Evolutionary conservation across 2,797 vertebrate genomes (phyloP), one percentile per base, ranked within the genome.

Genomic region (Harpagifer antarcticus): DNA sequence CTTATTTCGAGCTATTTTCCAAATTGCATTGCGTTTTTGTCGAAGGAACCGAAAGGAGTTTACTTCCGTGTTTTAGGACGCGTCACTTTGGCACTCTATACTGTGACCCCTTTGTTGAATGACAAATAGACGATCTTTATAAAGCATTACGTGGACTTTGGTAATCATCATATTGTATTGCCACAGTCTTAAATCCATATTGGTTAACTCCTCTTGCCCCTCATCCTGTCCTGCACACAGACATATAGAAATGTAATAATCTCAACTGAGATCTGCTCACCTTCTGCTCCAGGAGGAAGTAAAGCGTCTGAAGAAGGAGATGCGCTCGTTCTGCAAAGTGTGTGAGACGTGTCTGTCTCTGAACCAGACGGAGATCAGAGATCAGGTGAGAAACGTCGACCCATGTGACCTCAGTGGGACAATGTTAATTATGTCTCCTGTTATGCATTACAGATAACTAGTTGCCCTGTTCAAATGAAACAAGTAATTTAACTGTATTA

Each of bases 281-380:
- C 14, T 5, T 47, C 60, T 57, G 48, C 68, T 53, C 49, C 85
- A 97, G 97, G 86, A 57, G 5, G 91, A 95, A 49, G 33, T 96
- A 56, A 87, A 77, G 66, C 80, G 5, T 47, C 80, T 97, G 78
- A 93, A 88, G 83, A 92, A 74, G 77, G 89, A 91, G 15, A 76
- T 96, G 58, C 70, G 62, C n/a, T 83, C 74, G 0, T 96, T 97
- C 87, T 94, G 91, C 66, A 86, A 86, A 63, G 80, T 96, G 68
- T 96, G 95, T 85, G 95, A 96, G 90, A 90, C 63, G 27, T 97
- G 93, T 84, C 92, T 98, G 72, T 94, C 93, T 49, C 68, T 95
- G 61, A 65, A 84, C 27, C 89, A 94, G 57, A 17, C 84, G 0
- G 77, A 88, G 23, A 86, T 96, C 79, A 95, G 95, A 87, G 94